A percentile compares a stretch with the other conserved stretches of the same genome.
Conservation (phyloP, 2,113 vertebrate genomes). For the Cygnus buccinator region DNA sequence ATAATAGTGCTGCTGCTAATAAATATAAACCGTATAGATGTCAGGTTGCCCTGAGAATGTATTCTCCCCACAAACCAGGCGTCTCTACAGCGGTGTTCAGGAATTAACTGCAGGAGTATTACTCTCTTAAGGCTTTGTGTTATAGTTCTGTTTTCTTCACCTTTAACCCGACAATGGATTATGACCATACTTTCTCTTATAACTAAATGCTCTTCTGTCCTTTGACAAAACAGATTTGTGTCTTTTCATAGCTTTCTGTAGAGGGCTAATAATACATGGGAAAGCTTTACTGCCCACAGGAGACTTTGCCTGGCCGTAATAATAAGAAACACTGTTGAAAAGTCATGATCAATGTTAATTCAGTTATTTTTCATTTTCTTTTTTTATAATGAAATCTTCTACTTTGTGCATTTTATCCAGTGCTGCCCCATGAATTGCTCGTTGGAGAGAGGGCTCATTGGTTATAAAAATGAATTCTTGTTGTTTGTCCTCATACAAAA, state of each 20-base stretch:
- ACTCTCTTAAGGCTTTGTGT: slow-evolving; percentile 46
- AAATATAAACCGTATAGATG: neutral
- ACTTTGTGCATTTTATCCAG: slow-evolving; percentile 70
- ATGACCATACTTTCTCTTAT: slow-evolving; percentile 57
- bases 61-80: neutral
- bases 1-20: neutral
- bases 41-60: slow-evolving; percentile 1
- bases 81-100: neutral
- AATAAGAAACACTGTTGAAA: slow-evolving; percentile 69
- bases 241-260: slow-evolving; percentile 72
- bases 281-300: slow-evolving; percentile 64
- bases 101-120: slow-evolving; percentile 12
- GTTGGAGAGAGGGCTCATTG: slow-evolving; percentile 47
- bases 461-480: slow-evolving; percentile 63
- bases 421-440: slow-evolving; percentile 45
- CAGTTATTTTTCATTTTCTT: slow-evolving; percentile 74
- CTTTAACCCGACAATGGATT: slow-evolving; percentile 59
- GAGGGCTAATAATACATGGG: slow-evolving; percentile 65
- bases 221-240: slow-evolving; percentile 75
- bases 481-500: slow-evolving; percentile 44
- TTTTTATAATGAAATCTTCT: slow-evolving; percentile 67
- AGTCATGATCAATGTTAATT: slow-evolving; percentile 75
- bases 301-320: slow-evolving; percentile 47
- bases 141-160: slow-evolving; percentile 68
- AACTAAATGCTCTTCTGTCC: slow-evolving; percentile 69